Evolutionary conservation across 2,888 invertebrate species (phyloP).

Genomic region (Eupelmus urozonus): DNA sequence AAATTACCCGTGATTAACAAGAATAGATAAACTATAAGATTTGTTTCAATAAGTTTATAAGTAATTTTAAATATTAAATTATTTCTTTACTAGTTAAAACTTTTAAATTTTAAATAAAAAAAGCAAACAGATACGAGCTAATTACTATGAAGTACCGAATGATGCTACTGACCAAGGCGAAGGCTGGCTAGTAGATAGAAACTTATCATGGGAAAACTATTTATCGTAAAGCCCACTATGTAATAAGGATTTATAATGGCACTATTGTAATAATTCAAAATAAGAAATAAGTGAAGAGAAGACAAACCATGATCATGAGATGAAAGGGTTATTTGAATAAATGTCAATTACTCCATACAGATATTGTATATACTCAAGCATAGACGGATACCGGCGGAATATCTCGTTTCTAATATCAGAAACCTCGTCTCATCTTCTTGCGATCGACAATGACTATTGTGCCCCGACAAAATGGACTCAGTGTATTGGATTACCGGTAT

Average conservation of each 20-base stretch:
- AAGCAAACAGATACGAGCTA: too few species aligned
- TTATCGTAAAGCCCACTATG: too few species aligned
- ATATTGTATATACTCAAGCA: conserved; percentile 1
- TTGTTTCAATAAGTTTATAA: too few species aligned
- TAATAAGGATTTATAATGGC: conserved; percentile 60
- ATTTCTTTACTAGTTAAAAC: too few species aligned
- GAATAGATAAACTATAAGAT: too few species aligned
- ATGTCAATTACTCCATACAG: conserved; percentile 53
- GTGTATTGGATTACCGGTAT: conserved; percentile 8
- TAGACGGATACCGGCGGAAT: background rate
- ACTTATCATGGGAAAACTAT: too few species aligned
- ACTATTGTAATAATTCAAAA: conserved; percentile 55
- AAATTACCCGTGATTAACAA: too few species aligned
- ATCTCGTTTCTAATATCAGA: conserved; percentile 8
- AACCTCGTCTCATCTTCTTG: background rate
- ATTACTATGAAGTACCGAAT: too few species aligned
- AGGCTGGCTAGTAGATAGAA: too few species aligned
- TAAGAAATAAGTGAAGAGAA: background rate
- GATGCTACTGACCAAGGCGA: too few species aligned
- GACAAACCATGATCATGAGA: conserved; percentile 32
- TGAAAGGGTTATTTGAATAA: conserved; percentile 56
- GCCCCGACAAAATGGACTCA: background rate
- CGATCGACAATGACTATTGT: conserved; percentile 14
- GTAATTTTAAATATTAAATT: too few species aligned
- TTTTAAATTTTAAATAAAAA: too few species aligned